Evolutionary conservation across 1,140 invertebrate genomes (phyloP).

Genomic region (Triops cancriformis): DNA sequence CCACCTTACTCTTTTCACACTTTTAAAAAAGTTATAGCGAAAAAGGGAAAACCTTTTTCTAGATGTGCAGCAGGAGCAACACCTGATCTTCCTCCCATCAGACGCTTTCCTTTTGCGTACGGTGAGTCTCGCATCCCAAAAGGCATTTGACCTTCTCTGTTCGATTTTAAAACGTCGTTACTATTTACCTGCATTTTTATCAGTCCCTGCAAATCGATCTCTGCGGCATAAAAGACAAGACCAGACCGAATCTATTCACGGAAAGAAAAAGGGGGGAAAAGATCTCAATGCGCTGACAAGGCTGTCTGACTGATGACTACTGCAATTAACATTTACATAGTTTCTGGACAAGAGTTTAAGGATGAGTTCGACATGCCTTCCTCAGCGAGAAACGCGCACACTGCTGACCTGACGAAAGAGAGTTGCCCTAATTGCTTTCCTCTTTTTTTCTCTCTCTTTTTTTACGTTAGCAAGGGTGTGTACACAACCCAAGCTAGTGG

Average conservation of each 20-base stretch:
- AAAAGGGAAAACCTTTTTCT: background rate
- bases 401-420: conserved; percentile 9
- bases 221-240: no score
- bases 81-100: no score
- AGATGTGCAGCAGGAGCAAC: background rate
- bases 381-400: background rate
- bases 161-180: background rate
- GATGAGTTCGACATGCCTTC: background rate
- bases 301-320: background rate
- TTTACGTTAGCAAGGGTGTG: background rate
- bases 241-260: background rate
- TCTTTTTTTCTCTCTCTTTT: background rate
- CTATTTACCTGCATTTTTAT: background rate
- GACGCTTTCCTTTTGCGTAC: background rate
- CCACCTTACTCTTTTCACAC: conserved; percentile 9
- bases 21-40: conserved; percentile 4
- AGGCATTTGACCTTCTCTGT: background rate
- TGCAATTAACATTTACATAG: conserved; percentile 11
- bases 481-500: conserved; percentile 1
- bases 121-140: background rate
- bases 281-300: background rate
- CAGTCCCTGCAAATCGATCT: no score
- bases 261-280: background rate
- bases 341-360: conserved; percentile 11
- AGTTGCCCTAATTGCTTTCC: conserved; percentile 3